These are phyloP conservation scores for Semaprochilodus insignis DNA, from an alignment of 2,797 vertebrate genomes.

Conservation along the genomic window DNA sequence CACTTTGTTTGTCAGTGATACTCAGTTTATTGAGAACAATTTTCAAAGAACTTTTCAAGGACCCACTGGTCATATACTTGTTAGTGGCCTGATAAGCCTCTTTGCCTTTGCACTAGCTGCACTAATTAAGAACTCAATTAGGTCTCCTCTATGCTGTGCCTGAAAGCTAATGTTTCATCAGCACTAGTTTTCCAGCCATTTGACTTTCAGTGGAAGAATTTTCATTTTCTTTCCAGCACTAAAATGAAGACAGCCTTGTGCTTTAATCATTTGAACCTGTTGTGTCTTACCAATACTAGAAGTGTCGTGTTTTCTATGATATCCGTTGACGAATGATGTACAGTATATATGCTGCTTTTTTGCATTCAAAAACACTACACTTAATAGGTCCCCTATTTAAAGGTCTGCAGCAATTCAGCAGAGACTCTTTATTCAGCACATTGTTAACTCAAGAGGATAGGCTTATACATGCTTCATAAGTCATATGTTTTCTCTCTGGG, in stretches of 20 bases:
- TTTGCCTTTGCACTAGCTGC: slow-evolving; percentile 69
- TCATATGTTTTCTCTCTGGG: slow-evolving; percentile 51
- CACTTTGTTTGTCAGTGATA: slow-evolving; percentile 54
- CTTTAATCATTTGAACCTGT: slow-evolving; percentile 1
- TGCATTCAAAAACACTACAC: background rate
- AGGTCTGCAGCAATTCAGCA: background rate
- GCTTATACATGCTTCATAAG: slow-evolving; percentile 42
- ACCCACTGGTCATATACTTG: slow-evolving; percentile 70
- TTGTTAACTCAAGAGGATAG: slow-evolving; percentile 23
- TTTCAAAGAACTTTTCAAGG: slow-evolving; percentile 66
- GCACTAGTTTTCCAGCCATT: slow-evolving; percentile 61
- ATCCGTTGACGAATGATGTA: background rate
- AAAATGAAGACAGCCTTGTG: slow-evolving; percentile 5
- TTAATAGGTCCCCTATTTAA: background rate
- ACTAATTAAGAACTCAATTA: slow-evolving; percentile 78
- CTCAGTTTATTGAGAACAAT: slow-evolving; percentile 55
- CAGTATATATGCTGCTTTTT: background rate
- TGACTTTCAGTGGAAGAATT: slow-evolving; percentile 41
- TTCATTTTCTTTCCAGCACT: slow-evolving; percentile 36
- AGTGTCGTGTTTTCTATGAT: background rate
- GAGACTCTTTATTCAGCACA: slow-evolving; percentile 2
- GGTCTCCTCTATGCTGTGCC: slow-evolving; percentile 66
- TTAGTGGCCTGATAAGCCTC: slow-evolving; percentile 74
- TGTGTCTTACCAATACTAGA: background rate
- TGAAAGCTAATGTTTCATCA: slow-evolving; percentile 70